Evolutionary conservation across 2,888 invertebrate species (phyloP).

Genomic region (Leptopilina syphax): DNA sequence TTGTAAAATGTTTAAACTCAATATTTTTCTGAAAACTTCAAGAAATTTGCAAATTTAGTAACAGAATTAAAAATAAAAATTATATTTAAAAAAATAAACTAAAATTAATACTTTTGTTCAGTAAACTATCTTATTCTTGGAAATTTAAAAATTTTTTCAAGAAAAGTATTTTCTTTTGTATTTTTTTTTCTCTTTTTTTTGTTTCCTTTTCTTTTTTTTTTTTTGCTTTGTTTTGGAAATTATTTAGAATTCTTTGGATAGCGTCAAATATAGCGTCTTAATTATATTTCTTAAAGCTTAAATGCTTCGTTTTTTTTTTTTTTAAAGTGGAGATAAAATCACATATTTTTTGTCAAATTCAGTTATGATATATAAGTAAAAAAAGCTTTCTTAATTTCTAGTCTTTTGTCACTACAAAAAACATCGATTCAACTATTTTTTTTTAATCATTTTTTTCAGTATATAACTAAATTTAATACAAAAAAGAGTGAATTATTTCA

Average conservation of each 20-base stretch:
- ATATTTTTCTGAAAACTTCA: background rate
- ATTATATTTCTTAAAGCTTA: slow-evolving; percentile 23
- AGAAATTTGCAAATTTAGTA: background rate
- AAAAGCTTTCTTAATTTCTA: slow-evolving; percentile 26
- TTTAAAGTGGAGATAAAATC: slow-evolving; percentile 24
- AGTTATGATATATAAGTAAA: slow-evolving; percentile 18
- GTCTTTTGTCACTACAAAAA: slow-evolving; percentile 14
- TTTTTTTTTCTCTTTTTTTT: background rate
- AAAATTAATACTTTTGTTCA: slow-evolving; percentile 8
- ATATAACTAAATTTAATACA: slow-evolving; percentile 20
- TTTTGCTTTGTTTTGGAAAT: slow-evolving; percentile 2
- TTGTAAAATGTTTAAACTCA: background rate
- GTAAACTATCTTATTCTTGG: background rate
- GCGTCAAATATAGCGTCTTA: slow-evolving; percentile 10
- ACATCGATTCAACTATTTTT: slow-evolving; percentile 20
- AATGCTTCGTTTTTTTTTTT: background rate
- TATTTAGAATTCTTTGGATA: slow-evolving; percentile 8
- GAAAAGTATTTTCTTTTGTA: background rate
- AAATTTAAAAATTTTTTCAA: background rate
- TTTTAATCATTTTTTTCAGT: background rate
- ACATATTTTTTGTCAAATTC: slow-evolving; percentile 20
- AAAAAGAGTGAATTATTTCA: slow-evolving; percentile 19
- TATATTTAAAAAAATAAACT: background rate
- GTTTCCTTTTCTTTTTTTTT: background rate
- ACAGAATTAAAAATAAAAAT: background rate